Base-by-base conservation (phyloP, 64 coral and sea anemone genomes). In the Pocillopora damicornis region DNA sequence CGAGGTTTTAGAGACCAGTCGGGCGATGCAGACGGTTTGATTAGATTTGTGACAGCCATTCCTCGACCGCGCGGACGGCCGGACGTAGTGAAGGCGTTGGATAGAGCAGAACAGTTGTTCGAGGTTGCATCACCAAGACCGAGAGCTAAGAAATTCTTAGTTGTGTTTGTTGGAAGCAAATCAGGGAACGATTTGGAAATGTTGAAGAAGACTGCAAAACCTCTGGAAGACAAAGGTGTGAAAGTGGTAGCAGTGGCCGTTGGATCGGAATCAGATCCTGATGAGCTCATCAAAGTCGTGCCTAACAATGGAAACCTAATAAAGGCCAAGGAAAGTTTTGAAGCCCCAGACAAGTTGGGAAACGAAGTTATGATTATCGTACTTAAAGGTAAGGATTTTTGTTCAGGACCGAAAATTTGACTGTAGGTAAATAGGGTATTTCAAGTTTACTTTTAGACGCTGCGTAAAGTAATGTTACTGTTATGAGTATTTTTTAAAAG, bases 101-200 rank as follows among this genome's bases (percentile, higher is more conserved):
- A 94, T 57, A 76, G 83, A 35, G 88, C 88, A 16, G 83, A 87
- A 71, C 69, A 86, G 35, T 14, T 75, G 18, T 87, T 87, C 42
- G 86, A 87, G 1, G 51, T 0, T 15, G 86, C 86, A 12, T 16
- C 86, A 2, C 38, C 37, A 0, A 58, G 86, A 76, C 86, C 86
- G 9, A 77, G 75, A 82, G 87, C 67, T 16, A 95, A 92, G 60
- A 92, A 80, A 77, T 76, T 95, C 17, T 75, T 95, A 11, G 68
- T 95, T 42, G 87, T 95, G 1, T 91, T 95, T 76, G 78, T 91
- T 17, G 90, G 88, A 80, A 92, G 84, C 23, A 95, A 95, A 63
- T 92, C 94, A 15, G 59, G 59, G 26, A 91, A 89, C 38, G 65
- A 83, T 17, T 58, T 81, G 13, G 87, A 86, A 34, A 88, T 75